Evolutionary conservation across 2,888 invertebrate species (phyloP).

Genomic region (Acanthopleura granulata): DNA sequence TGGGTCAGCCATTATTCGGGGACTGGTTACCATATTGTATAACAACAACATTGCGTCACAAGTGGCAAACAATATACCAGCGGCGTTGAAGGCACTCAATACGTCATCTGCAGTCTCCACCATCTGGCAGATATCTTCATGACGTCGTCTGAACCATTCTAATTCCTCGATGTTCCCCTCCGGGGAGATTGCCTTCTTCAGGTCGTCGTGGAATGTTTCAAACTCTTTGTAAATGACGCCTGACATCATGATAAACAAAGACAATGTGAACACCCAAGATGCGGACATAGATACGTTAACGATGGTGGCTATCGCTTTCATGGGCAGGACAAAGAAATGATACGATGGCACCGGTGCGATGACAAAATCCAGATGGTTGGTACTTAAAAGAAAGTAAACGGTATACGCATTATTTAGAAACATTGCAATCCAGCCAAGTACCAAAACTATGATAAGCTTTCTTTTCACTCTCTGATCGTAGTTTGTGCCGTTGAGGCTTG

Average conservation of each 20-base stretch:
- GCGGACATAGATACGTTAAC: not conserved
- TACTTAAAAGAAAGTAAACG: not conserved
- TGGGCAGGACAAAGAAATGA: not conserved
- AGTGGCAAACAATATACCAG: not conserved
- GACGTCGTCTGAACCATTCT: not conserved
- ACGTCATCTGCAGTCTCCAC: slow-evolving; percentile 2
- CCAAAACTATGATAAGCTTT: not conserved
- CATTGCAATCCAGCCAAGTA: not conserved
- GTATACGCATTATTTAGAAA: not conserved
- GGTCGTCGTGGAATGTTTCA: not conserved
- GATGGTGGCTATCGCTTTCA: not conserved
- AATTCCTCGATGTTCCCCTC: not conserved
- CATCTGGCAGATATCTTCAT: slow-evolving; percentile 7
- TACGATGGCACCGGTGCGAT: not conserved
- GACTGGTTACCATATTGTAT: not conserved
- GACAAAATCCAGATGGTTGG: not conserved
- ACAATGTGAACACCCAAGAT: not conserved
- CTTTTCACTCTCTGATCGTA: not conserved
- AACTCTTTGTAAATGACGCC: not conserved
- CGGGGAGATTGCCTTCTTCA: not conserved
- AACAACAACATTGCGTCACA: slow-evolving; percentile 8
- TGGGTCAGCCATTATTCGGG: not conserved
- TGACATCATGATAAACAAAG: not conserved
- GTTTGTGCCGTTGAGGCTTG: no score
- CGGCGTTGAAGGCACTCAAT: not conserved